Conservation (phyloP, 1,140 invertebrate species). For the Lepidurus couesii region DNA sequence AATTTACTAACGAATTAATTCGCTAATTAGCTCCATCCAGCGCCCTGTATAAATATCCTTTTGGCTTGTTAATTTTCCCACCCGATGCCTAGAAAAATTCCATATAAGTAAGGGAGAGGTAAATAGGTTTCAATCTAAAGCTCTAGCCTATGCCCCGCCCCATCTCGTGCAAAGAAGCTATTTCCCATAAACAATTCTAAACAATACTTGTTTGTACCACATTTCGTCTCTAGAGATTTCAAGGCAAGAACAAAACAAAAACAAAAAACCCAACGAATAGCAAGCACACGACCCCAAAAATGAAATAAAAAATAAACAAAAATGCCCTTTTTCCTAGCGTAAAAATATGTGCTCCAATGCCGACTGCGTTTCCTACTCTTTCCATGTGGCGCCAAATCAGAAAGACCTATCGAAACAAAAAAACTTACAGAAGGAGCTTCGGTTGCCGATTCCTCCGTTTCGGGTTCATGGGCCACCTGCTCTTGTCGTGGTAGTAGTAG, state of each 20-base stretch:
- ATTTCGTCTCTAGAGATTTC: no score
- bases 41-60: no score
- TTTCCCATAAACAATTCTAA: no score
- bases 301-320: not conserved
- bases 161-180: no score
- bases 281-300: not conserved
- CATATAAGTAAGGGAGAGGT: no score
- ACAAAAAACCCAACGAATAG: not conserved
- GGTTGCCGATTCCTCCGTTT: not conserved
- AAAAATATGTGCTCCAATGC: not conserved
- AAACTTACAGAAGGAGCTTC: slow-evolving; percentile 11
- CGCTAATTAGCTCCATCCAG: no score
- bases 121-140: no score
- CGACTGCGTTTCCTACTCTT: not conserved
- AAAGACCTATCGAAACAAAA: slow-evolving; percentile 11
- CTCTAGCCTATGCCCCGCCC: no score
- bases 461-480: not conserved
- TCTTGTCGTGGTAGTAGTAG: not conserved
- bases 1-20: no score
- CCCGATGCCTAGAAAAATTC: no score
- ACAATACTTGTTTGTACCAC: no score
- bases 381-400: not conserved
- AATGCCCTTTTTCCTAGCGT: not conserved
- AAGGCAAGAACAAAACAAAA: not conserved
- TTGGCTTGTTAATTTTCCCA: no score